phyloP scores from a whole-genome alignment of 92 coral and sea anemone species.

The Epizoanthus ramosus region DNA sequence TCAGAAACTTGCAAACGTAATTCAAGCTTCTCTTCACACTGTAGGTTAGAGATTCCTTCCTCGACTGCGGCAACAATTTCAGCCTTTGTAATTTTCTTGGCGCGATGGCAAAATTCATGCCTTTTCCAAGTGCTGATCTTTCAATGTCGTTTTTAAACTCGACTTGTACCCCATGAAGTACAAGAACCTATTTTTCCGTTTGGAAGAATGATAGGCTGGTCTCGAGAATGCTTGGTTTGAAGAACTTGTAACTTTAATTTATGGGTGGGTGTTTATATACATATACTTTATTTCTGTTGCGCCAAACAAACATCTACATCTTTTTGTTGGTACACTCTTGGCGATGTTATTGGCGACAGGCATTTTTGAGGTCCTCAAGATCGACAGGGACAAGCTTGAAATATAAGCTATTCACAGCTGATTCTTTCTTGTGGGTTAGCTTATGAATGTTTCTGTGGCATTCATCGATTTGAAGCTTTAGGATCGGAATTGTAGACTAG shows the following conservation, averaged over 20 bases:
- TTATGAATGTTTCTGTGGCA: not conserved
- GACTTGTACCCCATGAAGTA: too few relatives aligned
- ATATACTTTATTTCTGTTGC: too few relatives aligned
- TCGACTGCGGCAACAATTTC: not conserved
- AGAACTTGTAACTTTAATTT: too few relatives aligned
- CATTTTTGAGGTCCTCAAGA: not conserved
- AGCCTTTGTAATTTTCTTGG: not conserved
- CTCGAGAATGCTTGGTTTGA: too few relatives aligned
- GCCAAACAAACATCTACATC: not conserved
- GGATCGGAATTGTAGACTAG: not conserved
- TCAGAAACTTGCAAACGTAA: too few relatives aligned
- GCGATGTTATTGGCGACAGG: not conserved
- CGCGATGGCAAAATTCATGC: not conserved
- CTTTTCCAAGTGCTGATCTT: not conserved
- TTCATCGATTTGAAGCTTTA: not conserved
- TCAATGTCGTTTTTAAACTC: too few relatives aligned
- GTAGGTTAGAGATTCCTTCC: not conserved
- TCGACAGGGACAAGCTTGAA: slow-evolving; percentile 2
- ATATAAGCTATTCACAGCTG: not conserved
- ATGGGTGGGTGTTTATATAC: too few relatives aligned
- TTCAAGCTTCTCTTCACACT: not conserved
- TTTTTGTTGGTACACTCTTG: not conserved
- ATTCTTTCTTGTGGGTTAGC: not conserved
- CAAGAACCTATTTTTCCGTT: too few relatives aligned
- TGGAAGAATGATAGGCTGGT: too few relatives aligned